Evolutionary conservation across 2,797 vertebrate species (phyloP).

Genomic region (Ispidina picta): DNA sequence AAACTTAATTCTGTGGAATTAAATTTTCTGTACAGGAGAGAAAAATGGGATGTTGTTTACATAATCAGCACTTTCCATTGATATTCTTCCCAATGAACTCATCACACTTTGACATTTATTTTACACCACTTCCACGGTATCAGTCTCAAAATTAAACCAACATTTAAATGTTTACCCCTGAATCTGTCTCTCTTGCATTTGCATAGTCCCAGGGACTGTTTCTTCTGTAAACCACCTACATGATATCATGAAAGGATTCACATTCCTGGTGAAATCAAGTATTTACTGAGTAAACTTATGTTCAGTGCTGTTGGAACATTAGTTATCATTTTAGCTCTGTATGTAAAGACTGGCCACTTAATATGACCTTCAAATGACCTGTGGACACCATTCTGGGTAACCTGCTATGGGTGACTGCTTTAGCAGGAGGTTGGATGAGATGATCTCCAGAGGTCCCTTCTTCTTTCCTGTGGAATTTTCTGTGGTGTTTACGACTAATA

Average conservation of each 20-base stretch:
- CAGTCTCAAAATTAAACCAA: constrained; percentile 26
- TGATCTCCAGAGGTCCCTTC: background rate
- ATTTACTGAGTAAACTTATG: background rate
- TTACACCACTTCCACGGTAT: background rate
- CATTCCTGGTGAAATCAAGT: background rate
- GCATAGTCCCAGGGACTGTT: background rate
- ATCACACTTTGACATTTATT: constrained; percentile 8
- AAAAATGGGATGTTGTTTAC: background rate
- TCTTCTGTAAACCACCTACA: background rate
- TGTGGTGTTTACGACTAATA: background rate
- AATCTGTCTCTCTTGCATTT: background rate
- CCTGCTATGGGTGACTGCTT: background rate
- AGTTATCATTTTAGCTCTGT: background rate
- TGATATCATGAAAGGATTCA: background rate
- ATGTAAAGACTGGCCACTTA: background rate
- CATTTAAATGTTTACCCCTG: background rate
- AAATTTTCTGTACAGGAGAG: background rate
- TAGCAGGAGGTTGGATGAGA: background rate
- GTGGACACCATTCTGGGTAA: background rate
- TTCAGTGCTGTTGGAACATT: background rate
- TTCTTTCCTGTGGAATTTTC: background rate
- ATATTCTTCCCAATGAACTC: constrained; percentile 11
- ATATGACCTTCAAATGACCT: background rate
- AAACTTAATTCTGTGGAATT: constrained; percentile 7
- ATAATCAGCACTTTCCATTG: background rate